A percentile compares a stretch with the other conserved stretches of the same genome.
phyloP scores from a whole-genome alignment of 2,113 vertebrate species.

The Corvus cornix region DNA sequence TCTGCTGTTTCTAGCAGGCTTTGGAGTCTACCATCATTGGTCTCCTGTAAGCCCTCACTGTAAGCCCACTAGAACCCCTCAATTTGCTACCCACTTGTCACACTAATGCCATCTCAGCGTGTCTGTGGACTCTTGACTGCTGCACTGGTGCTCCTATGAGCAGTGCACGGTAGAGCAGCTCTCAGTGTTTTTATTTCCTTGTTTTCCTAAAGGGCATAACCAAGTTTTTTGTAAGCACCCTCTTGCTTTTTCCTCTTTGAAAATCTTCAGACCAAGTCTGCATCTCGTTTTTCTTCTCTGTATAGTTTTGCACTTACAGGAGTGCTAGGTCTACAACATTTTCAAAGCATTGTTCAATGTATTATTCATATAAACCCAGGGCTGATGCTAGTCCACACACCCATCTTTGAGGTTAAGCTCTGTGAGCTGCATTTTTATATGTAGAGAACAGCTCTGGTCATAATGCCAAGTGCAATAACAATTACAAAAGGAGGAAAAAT shows the following conservation, averaged over 20 bases:
- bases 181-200: neutral
- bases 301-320: neutral
- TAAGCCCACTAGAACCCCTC: neutral
- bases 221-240: neutral
- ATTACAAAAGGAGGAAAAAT: neutral
- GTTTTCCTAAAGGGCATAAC: neutral
- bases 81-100: neutral
- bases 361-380: neutral
- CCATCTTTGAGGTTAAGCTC: neutral
- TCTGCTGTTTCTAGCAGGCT: neutral
- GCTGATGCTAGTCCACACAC: neutral
- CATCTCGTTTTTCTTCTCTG: neutral
- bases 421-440: neutral
- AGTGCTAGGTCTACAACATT: neutral
- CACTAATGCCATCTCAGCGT: fast-evolving
- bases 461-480: neutral
- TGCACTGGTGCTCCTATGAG: neutral
- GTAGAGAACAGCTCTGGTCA: neutral
- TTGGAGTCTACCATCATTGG: neutral
- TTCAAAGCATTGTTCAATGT: neutral
- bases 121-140: neutral
- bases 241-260: neutral
- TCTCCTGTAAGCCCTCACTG: neutral
- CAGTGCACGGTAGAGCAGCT: neutral
- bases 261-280: neutral